Percentiles rank a stretch among this genome's conserved stretches.
phyloP scores from a whole-genome alignment of 1,140 invertebrate genomes.

The Zaprionus ornatus region DNA sequence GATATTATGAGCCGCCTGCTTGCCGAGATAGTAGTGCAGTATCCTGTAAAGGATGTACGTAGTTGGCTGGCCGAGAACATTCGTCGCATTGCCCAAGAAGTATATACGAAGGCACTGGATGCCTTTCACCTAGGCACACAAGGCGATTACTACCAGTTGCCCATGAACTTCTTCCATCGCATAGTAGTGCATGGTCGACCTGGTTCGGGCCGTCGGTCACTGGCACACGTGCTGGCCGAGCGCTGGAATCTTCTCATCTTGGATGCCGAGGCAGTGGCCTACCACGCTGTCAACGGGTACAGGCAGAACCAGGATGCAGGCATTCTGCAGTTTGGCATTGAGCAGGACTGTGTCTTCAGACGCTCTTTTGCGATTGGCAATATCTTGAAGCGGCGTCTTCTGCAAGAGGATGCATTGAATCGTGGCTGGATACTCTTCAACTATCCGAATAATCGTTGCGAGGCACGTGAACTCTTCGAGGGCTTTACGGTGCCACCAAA shows the following conservation, averaged over 20 bases:
- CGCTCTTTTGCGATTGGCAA: constrained; percentile 62
- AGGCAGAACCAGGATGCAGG: constrained; percentile 19
- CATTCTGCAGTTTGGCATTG: constrained; percentile 53
- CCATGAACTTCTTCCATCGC: constrained; percentile 56
- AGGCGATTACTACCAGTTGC: constrained; percentile 63
- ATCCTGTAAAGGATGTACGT: constrained; percentile 48
- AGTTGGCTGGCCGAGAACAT: constrained; percentile 70
- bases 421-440: constrained; percentile 74
- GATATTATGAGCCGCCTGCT: constrained; percentile 70
- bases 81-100: constrained; percentile 47
- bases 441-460: constrained; percentile 68
- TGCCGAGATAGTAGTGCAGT: constrained; percentile 51
- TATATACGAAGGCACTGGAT: constrained; percentile 63
- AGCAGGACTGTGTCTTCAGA: constrained; percentile 37
- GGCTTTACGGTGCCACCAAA: constrained; percentile 69
- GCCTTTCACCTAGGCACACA: constrained; percentile 47
- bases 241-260: constrained; percentile 71
- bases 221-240: constrained; percentile 57
- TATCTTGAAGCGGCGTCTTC: constrained; percentile 53
- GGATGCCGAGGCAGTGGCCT: constrained; percentile 66
- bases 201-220: constrained; percentile 65
- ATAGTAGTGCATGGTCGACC: constrained; percentile 67
- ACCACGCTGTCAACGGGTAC: constrained; percentile 56
- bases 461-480: constrained; percentile 71
- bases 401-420: constrained; percentile 62